Base-by-base conservation (phyloP, 2,113 vertebrate species). In the Clarias macrocephalus region DNA sequence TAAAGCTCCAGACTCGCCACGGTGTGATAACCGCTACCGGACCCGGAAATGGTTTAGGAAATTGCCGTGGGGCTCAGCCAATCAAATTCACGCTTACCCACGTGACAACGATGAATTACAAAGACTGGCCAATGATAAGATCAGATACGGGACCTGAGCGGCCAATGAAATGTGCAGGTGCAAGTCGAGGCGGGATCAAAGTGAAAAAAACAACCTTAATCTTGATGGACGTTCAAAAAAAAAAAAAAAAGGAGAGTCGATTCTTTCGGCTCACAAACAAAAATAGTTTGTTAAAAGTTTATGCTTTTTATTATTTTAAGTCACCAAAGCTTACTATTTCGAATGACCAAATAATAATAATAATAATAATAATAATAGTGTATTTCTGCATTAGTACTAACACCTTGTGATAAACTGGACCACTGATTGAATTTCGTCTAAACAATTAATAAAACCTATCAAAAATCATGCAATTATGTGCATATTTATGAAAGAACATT, bases 1-100 rank as follows among this genome's bases (percentile, higher is more conserved):
- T 13, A 37, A 66, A 28, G 15, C 63, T 57, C 19, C 13, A 28
- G 66, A 25, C 6, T 48, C n/a, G 28, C 19, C 30, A 23, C 16
- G 15, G 56, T 92, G 90, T 93, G 90, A 86, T 89, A 92, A 94
- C 68, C 75, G 28, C 68, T 13, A 37, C 42, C 28, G 65, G 63
- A 91, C 84, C 90, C 93, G 94, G 95, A 95, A 95, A 91, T 10
- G 82, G 18, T 0, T 79, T 1, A 1, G 12, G 63, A 86, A 79
- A 91, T 13, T 12, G 89, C 87, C 42, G 8, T 21, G 70, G 19
- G 3, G n/a, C 52, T 5, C 28, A 68, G 80, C 88, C 82, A 90
- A 89, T 54, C 80, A 76, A 23, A 84, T 81, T 12, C n/a, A 18
- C n/a, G 30, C 5, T 13, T 7, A 48, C 23, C 57, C 23, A 37